Evolutionary conservation across 1,140 invertebrate species (phyloP).

Genomic region (Macrostomum lignano): DNA sequence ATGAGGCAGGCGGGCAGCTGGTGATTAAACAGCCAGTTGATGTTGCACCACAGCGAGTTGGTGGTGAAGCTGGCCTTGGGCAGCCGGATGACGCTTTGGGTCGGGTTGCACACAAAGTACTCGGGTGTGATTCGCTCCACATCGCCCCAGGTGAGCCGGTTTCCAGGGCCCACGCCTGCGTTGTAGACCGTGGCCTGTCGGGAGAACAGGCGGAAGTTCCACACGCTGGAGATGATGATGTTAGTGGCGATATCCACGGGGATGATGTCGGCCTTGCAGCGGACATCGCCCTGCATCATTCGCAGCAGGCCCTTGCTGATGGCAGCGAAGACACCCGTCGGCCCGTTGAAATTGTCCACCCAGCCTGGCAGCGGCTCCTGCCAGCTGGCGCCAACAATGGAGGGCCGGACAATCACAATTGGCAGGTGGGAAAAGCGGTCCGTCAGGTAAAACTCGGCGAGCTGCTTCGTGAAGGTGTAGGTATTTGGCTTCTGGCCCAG

Average conservation of each 20-base stretch:
- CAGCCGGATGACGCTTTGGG: too few species aligned
- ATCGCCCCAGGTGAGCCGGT: conserved; percentile 10
- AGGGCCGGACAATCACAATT: conserved; percentile 48
- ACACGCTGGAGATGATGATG: conserved; percentile 47
- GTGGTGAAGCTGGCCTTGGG: too few species aligned
- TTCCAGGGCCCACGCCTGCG: conserved; percentile 8
- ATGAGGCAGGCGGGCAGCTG: conserved; percentile 20
- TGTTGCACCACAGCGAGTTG: conserved; percentile 13
- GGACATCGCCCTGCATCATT: conserved; percentile 42
- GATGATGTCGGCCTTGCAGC: conserved; percentile 61
- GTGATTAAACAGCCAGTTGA: conserved; percentile 17
- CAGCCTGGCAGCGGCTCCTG: conserved; percentile 51
- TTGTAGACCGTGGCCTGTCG: conserved; percentile 7
- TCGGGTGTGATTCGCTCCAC: too few species aligned
- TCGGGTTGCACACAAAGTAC: too few species aligned
- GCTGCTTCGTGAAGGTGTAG: too few species aligned
- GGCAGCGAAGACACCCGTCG: too few species aligned
- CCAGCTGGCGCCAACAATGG: conserved; percentile 61
- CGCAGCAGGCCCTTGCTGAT: conserved; percentile 59
- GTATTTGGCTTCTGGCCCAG: too few species aligned
- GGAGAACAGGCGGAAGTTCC: too few species aligned
- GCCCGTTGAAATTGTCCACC: too few species aligned
- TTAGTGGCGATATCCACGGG: conserved; percentile 74
- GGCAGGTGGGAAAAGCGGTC: too few species aligned
- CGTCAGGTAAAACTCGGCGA: too few species aligned